Base-by-base conservation (phyloP, 2,888 invertebrate genomes). In the Silvanus unidentatus region DNA sequence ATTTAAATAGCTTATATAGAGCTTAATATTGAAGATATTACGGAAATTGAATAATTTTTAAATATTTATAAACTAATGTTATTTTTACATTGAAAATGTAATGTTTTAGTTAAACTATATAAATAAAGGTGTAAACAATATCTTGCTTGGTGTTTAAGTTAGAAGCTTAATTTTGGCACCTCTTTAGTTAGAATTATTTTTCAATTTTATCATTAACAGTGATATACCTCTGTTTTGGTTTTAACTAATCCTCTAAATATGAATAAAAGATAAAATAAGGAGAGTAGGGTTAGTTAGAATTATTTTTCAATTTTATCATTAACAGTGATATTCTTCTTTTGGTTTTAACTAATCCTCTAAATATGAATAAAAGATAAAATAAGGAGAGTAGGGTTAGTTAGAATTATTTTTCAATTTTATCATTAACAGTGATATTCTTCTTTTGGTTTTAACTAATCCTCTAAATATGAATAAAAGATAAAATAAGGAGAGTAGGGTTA, bases 11-110 rank as follows among this genome's bases (percentile, higher is more conserved):
- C 70, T 71, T 71, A 69, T 64, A 60, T 58, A 74, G 71, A 73
- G 73, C 63, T 57, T 71, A 49, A 70, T 65, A 70, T 58, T 74
- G 73, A 74, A 74, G 74, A 67, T 72, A 65, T 71, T 65, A 68
- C 49, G 64, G 70, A 65, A 64, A 63, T 64, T 43, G 16, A 42
- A 16, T 35, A 45, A 57, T 58, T 57, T 60, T 55, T 60, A 52
- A 55, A 52, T 59, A 62, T 63, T 63, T 63, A 58, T 60, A 70
- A 54, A 47, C 66, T 57, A 40, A 51, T 62, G 75, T 75, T 78
- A 74, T 73, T 75, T 75, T 78, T 79, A 78, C 74, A 77, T 61
- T 79, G 79, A 80, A 81, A 80, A 77, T 78, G 74, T 79, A 80
- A 78, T 63, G 77, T 81, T 78, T 80, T 79, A 49, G 28, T 71